Base-by-base conservation (phyloP, 2,888 invertebrate species). In the Lysandra coridon region DNA sequence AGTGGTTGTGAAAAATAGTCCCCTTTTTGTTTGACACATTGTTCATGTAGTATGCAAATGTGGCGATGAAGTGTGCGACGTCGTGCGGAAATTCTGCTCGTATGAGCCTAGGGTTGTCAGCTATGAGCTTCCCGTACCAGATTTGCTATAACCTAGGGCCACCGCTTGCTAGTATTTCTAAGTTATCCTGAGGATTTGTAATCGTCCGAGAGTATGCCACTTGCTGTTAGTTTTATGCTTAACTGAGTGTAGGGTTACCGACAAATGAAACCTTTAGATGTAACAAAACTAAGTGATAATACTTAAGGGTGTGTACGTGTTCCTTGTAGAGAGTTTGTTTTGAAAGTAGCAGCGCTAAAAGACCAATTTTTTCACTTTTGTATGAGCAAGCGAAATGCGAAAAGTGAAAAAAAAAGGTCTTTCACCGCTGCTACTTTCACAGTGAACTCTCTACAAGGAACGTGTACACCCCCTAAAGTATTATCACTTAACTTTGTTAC, bases 31-130 rank as follows among this genome's bases (percentile, higher is more conserved):
- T 69, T 69, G 69, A 69, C 69, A 69, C 33, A 69, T 69, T 69
- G 69, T 69, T 69, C 69, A 69, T 69, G 69, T 69, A 69, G 69
- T 69, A 69, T 69, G 69, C 69, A 69, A 69, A 69, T 69, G 69
- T 69, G 37, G 69, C 69, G 69, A 69, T 74, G 44, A 74, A 74
- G 74, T 44, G n/a, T 2, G 17, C 40, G 40, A 74, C 74, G 37
- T 40, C 73, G 40, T 73, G 73, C 73, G 40, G 44, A 74, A 44
- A 74, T 44, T 74, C 44, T 74, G 40, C 74, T 74, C 74, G 74
- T 44, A 44, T 69, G 69, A 37, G 69, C 1, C 37, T 69, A 69
- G 69, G 69, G 69, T 69, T 69, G 69, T 37, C 69, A 69, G 33
- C 69, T 69, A 69, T 33, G 33, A 69, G 69, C 12, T 69, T 69